Evolutionary conservation across 2,113 vertebrate species (phyloP).

Genomic region (Harpagus bidentatus): DNA sequence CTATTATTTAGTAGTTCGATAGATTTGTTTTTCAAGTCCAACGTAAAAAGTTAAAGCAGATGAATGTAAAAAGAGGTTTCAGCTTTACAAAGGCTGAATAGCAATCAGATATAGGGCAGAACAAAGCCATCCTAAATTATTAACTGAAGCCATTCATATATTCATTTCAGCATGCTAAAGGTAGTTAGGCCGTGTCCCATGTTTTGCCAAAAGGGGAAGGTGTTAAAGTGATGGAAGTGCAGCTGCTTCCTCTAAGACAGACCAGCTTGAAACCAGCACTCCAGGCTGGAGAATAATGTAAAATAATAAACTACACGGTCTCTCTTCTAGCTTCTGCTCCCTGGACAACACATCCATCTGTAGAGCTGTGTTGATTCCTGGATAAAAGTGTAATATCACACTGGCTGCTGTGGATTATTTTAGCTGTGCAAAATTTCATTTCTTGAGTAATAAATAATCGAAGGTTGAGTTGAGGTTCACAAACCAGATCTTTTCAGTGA

Average conservation of each 20-base stretch:
- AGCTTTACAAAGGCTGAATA: background rate
- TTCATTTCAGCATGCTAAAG: background rate
- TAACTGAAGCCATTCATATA: background rate
- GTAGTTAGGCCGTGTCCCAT: background rate
- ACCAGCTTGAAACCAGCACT: background rate
- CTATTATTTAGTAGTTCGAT: background rate
- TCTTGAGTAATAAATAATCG: background rate
- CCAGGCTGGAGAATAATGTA: background rate
- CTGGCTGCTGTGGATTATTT: accelerated
- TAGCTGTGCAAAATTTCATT: background rate
- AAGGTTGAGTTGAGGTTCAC: background rate
- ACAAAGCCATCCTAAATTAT: background rate
- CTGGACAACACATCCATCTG: background rate
- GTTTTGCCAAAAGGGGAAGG: background rate
- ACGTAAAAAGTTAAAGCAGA: background rate
- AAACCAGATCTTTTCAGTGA: background rate
- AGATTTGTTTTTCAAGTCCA: background rate
- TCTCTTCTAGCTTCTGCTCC: background rate
- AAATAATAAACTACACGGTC: background rate
- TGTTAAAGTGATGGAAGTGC: background rate
- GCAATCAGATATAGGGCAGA: background rate
- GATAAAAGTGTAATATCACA: background rate
- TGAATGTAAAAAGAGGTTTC: background rate
- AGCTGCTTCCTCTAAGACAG: background rate
- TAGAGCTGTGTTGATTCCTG: background rate